Conservation (phyloP, 2,888 invertebrate species). For the Ichneumoninae sp. region DNA sequence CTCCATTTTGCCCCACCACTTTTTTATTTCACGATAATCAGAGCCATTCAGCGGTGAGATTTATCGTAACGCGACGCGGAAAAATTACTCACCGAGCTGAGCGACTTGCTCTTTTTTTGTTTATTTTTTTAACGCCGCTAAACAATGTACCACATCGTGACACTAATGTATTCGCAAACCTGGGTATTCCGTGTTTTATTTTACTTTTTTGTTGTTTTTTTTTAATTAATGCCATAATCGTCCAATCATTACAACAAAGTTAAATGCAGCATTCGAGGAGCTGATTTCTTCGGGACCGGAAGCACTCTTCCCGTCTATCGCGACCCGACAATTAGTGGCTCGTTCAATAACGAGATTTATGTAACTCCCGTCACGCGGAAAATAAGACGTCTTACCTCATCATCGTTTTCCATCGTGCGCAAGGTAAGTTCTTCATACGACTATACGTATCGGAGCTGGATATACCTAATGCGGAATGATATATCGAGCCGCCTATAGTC, state of each 20-base stretch:
- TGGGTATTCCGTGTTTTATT: background rate
- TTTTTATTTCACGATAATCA: slow-evolving; percentile 69
- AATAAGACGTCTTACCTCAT: slow-evolving; percentile 62
- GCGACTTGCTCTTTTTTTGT: background rate
- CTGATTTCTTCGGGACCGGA: slow-evolving; percentile 46
- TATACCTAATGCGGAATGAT: slow-evolving; percentile 5
- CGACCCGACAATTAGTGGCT: slow-evolving; percentile 41
- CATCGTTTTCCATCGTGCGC: slow-evolving; percentile 37
- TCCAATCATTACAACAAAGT: slow-evolving; percentile 10
- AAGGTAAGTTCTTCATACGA: slow-evolving; percentile 1
- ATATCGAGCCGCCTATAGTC: background rate
- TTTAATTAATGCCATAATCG: background rate
- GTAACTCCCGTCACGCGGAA: slow-evolving; percentile 47
- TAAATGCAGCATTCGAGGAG: slow-evolving; percentile 1
- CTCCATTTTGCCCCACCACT: slow-evolving; percentile 9
- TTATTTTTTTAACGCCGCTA: background rate
- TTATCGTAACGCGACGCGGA: slow-evolving; percentile 70
- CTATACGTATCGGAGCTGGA: slow-evolving; percentile 38
- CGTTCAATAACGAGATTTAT: slow-evolving; percentile 61
- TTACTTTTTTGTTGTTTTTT: background rate
- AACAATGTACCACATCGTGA: background rate
- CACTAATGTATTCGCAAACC: background rate
- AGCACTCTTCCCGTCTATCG: background rate
- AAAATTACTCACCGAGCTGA: slow-evolving; percentile 21
- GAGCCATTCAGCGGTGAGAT: slow-evolving; percentile 74